Base-by-base conservation (phyloP, 2,797 vertebrate genomes). In the Heteromormyrus szaboi region DNA sequence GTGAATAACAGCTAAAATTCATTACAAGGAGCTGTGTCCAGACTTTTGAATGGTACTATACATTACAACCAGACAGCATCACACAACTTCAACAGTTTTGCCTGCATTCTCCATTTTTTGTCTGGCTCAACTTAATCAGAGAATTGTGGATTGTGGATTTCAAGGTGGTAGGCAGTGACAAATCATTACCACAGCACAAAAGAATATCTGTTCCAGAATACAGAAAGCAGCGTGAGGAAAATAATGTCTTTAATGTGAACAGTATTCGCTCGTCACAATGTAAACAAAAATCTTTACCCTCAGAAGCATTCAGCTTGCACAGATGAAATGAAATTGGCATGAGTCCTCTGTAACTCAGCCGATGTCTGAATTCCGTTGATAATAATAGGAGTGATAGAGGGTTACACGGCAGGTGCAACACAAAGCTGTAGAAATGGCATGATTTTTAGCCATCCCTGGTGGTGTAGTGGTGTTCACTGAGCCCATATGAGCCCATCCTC, bases 281-380 rank as follows among this genome's bases (percentile, higher is more conserved):
- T 37, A 54, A 88, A 88, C 54, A 83, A 62, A 44, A 62, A 25
- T 46, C 76, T 62, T 7, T 37, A 76, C 46, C 68, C 19, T 59
- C 33, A 62, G 41, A 54, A 29, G 33, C 25, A 44, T 79, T 81
- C 48, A 51, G 65, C 33, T 83, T 2, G 51, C 44, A 25, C 33
- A 59, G 33, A 56, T 54, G 33, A 50, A 85, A 88, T 88, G 25
- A 51, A 53, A 88, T 88, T 72, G 33, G 29, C 50, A 76, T 29
- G 48, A 4, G 44, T 54, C 46, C 37, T 37, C 6, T 33, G 9
- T 88, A 25, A 79, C 50, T 79, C 3, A 53, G 68, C 19, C 17
- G 87, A 11, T 29, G 25, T 46, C 48, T n/a, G 25, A 88, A 25
- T 54, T 79, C 2, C 19, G 14, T 86, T 86, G 17, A 37, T 81